Base-by-base conservation (phyloP, 2,888 invertebrate genomes). In the Thecocarcelia acutangulata region DNA sequence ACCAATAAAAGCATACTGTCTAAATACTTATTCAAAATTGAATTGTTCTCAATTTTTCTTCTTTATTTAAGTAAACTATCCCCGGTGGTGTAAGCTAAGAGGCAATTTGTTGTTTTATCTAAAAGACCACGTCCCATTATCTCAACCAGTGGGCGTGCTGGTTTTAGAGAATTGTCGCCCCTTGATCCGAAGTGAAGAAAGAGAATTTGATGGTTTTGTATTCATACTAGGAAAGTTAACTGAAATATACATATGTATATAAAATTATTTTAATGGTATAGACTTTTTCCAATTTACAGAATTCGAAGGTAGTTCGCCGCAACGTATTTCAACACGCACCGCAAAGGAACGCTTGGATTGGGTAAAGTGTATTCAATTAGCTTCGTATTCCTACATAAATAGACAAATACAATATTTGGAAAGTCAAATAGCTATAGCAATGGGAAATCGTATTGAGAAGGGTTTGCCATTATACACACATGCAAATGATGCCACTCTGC, bases 71-170 rank as follows among this genome's bases (percentile, higher is more conserved):
- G 96, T 95, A 85, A 95, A 93, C 89, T 92, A 94, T 86, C 95
- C 96, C 90, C 92, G 96, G 88, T 97, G 97, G 96, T 98, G 97
- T 91, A 94, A 97, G 83, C 93, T 98, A 46, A 93, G 96, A 86
- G 98, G 98, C 79, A 98, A 98, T 91, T 92, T 98, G 15, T 92
- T 98, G 78, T 98, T 98, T 92, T 98, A 97, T 91, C 94, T 97
- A 89, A 97, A 97, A 91, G 95, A 95, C 58, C 94, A 95, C 85
- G 97, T 97, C 90, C 95, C 95, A 86, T 96, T 95, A 93, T 96
- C 96, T 24, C 96, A 97, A 86, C 97, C 97, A 0, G 92, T 95
- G 81, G 98, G 97, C 40, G 94, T 98, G 1, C 94, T 98, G 85
- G 95, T 98, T 64, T 91, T 98, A 84, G 97, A 98, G 88, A 95